A percentile compares a stretch with the other conserved stretches of the same genome.
Evolutionary conservation across 92 coral and sea anemone species (phyloP).

Genomic region (Umimayanthus chanpuru): DNA sequence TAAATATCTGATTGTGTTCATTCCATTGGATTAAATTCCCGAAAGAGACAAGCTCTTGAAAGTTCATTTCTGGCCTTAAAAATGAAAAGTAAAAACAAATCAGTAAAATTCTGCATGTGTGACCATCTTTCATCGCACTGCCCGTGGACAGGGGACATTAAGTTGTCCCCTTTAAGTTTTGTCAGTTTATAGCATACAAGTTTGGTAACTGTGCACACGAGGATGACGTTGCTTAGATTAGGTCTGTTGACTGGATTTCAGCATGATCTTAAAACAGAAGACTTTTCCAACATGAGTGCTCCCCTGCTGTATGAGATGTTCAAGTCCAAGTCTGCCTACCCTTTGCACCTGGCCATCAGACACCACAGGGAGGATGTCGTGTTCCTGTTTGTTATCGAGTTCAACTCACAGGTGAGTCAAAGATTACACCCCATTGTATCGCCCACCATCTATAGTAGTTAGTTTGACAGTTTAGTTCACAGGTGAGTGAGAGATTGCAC

Average conservation of each 20-base stretch:
- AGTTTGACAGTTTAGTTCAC: not conserved
- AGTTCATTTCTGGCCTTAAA: too few species aligned
- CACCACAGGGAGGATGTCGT: slow-evolving; percentile 97
- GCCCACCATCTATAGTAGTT: not conserved
- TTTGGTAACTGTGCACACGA: too few species aligned
- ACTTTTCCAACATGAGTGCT: slow-evolving; percentile 91
- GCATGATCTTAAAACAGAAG: slow-evolving; percentile 97
- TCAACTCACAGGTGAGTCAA: slow-evolving; percentile 78
- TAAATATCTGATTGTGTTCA: too few species aligned
- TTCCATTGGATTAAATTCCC: too few species aligned
- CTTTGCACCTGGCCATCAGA: slow-evolving; percentile 92
- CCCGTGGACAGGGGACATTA: not conserved
- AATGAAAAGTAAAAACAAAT: too few species aligned
- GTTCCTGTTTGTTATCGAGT: slow-evolving; percentile 91
- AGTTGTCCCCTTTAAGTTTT: not conserved
- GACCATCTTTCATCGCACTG: not conserved
- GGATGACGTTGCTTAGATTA: not conserved
- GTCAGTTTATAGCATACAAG: not conserved
- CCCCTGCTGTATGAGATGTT: slow-evolving; percentile 96
- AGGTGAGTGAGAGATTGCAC: not conserved
- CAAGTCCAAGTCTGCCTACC: slow-evolving; percentile 89
- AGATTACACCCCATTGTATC: not conserved
- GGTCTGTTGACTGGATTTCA: slow-evolving; percentile 27
- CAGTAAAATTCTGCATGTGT: not conserved
- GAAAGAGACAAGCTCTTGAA: too few species aligned